Evolutionary conservation across 2,888 invertebrate species (phyloP).

Genomic region (Cephus nigrinus): DNA sequence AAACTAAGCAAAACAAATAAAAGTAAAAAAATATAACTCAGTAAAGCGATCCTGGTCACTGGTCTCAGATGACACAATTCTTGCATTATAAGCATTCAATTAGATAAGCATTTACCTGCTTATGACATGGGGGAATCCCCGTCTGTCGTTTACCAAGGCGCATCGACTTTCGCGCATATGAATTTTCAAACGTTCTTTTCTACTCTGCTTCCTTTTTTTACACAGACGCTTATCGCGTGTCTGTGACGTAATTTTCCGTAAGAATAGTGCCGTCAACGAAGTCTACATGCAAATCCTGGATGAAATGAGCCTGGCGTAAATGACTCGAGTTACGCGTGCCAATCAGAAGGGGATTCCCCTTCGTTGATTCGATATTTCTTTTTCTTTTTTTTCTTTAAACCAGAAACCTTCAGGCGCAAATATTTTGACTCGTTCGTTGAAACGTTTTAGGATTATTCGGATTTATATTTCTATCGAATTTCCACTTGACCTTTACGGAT

Average conservation of each 20-base stretch:
- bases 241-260: neutral
- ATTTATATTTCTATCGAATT: neutral
- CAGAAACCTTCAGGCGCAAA: neutral
- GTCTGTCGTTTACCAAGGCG: neutral
- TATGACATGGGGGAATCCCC: neutral
- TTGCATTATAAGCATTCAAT: neutral
- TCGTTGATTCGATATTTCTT: neutral
- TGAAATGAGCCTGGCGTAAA: neutral
- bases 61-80: neutral
- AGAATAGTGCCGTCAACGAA: neutral
- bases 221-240: neutral
- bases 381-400: neutral
- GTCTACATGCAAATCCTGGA: neutral
- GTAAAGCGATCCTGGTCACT: neutral
- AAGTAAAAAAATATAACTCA: neutral
- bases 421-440: neutral
- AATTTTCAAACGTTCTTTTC: neutral
- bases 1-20: neutral
- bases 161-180: neutral
- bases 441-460: neutral
- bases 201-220: neutral
- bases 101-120: neutral
- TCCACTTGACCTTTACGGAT: neutral
- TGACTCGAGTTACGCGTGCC: neutral
- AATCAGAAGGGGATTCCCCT: neutral